These are phyloP conservation scores for Rhea americana DNA, from an alignment of 2,113 vertebrate genomes.

Conservation along the genomic window DNA sequence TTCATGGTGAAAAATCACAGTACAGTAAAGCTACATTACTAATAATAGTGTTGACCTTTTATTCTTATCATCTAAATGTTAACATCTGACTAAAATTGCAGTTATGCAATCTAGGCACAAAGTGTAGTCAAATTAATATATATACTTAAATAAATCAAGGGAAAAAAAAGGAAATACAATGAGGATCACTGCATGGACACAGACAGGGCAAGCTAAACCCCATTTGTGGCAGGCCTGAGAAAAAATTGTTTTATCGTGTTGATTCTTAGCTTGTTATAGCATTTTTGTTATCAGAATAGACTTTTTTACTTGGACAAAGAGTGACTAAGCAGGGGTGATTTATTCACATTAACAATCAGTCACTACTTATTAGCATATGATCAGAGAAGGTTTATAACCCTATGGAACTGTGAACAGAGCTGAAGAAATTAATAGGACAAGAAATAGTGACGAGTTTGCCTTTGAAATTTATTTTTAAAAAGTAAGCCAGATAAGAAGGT, in stretches of 20 bases:
- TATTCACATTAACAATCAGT: constrained; percentile 41
- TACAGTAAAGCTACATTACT: constrained; percentile 26
- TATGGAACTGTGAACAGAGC: not conserved
- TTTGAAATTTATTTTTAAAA: constrained; percentile 1
- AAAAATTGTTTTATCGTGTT: not conserved
- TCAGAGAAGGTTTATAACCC: constrained; percentile 47
- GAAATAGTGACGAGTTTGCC: not conserved
- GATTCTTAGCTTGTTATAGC: not conserved
- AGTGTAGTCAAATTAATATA: not conserved
- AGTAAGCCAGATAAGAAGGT: not conserved
- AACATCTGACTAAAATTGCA: not conserved
- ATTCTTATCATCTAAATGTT: not conserved
- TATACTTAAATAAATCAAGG: not conserved
- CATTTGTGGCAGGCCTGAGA: not conserved
- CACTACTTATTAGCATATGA: constrained; percentile 51
- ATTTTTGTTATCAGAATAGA: constrained; percentile 29
- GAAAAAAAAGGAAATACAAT: not conserved
- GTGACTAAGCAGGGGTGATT: constrained; percentile 52
- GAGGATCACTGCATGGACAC: not conserved
- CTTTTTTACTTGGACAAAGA: constrained; percentile 38
- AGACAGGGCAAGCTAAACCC: not conserved
- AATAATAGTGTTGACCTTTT: constrained; percentile 3
- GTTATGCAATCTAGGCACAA: not conserved
- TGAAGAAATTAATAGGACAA: not conserved
- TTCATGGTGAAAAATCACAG: constrained; percentile 30